These are phyloP conservation scores for Oncorhynchus kisutch DNA, from an alignment of 2,113 vertebrate species.

Conservation along the genomic window DNA sequence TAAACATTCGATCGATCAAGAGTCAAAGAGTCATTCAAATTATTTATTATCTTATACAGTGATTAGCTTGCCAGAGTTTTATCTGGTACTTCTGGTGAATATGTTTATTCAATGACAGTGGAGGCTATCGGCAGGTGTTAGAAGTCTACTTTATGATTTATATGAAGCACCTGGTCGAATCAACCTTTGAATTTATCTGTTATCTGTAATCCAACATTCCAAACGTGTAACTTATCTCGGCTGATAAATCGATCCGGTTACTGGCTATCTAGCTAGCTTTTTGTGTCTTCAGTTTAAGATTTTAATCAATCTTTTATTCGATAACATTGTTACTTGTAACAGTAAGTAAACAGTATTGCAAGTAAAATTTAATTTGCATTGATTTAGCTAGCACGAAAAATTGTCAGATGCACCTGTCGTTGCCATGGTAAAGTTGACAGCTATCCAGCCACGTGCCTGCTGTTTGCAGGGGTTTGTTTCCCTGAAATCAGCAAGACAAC, in stretches of 20 bases:
- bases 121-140: too few species aligned
- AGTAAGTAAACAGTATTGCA: not conserved
- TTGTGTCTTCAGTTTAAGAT: not conserved
- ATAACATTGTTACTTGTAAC: too few species aligned
- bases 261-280: not conserved
- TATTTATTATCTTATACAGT: too few species aligned
- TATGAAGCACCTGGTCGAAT: not conserved
- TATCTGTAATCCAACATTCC: not conserved
- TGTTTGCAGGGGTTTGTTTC: constrained; percentile 3
- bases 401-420: not conserved
- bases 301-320: too few species aligned
- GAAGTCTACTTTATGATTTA: too few species aligned
- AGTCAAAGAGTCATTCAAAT: not conserved
- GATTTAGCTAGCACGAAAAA: not conserved
- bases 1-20: not conserved
- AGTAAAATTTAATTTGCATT: not conserved
- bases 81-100: not conserved
- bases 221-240: not conserved
- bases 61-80: not conserved
- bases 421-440: constrained; percentile 15
- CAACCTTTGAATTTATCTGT: not conserved
- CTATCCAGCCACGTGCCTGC: not conserved
- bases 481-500: not conserved
- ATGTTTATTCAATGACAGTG: not conserved
- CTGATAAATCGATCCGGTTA: not conserved